phyloP scores from a whole-genome alignment of 2,797 vertebrate species.

The Pseudomugil tenellus region DNA sequence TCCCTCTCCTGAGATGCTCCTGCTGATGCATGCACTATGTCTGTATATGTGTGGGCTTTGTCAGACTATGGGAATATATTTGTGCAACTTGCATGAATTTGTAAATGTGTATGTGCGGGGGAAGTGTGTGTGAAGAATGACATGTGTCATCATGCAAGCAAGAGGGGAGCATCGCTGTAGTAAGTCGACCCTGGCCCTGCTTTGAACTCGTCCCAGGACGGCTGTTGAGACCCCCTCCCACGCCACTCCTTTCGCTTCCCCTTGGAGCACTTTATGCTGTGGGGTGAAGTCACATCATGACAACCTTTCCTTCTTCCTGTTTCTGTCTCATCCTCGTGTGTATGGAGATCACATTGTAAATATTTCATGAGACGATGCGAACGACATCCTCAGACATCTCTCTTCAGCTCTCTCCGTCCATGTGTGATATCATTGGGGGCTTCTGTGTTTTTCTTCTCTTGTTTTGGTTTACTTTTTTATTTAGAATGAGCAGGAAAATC shows the following conservation, averaged over 20 bases:
- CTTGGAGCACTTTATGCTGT: slow-evolving; percentile 65
- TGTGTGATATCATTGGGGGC: slow-evolving; percentile 40
- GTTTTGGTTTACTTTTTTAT: not conserved
- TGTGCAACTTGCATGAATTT: slow-evolving; percentile 39
- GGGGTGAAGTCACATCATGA: slow-evolving; percentile 54
- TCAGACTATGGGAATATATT: slow-evolving; percentile 55
- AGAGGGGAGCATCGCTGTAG: slow-evolving; percentile 61
- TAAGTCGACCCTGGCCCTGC: slow-evolving; percentile 74
- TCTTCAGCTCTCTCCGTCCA: slow-evolving; percentile 41
- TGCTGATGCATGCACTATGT: slow-evolving; percentile 75
- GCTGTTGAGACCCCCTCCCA: slow-evolving; percentile 46
- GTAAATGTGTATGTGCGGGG: slow-evolving; percentile 31
- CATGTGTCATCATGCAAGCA: slow-evolving; percentile 65
- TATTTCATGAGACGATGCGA: slow-evolving; percentile 71
- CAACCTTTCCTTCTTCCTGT: slow-evolving; percentile 40
- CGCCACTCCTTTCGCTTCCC: not conserved
- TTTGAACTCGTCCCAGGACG: slow-evolving; percentile 75
- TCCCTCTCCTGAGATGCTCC: slow-evolving; percentile 46
- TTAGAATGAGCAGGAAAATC: not conserved
- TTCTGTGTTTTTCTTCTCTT: not conserved
- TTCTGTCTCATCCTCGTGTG: slow-evolving; percentile 23
- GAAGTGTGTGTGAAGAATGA: slow-evolving; percentile 70
- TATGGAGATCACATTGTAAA: slow-evolving; percentile 56
- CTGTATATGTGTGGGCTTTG: slow-evolving; percentile 49
- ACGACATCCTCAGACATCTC: slow-evolving; percentile 57